Percentiles rank a stretch among this genome's conserved stretches.
Conservation (phyloP, 1,140 invertebrate genomes). For the Drosophila truncata region DNA sequence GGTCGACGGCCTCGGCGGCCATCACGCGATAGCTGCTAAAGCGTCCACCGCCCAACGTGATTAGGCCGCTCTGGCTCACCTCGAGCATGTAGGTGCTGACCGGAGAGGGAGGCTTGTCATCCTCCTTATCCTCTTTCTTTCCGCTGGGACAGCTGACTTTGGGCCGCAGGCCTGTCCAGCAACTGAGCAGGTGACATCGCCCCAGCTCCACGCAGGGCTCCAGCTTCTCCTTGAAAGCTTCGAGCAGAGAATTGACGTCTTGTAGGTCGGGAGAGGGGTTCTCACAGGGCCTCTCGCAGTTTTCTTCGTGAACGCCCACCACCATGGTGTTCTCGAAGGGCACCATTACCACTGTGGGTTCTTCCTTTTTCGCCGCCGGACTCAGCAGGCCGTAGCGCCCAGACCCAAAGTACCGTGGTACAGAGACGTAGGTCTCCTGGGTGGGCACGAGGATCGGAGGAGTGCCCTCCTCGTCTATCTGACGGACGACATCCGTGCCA, state of each 20-base stretch:
- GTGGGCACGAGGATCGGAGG: slow-evolving; percentile 38
- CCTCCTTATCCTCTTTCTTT: not conserved
- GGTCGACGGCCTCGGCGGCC: slow-evolving; percentile 58
- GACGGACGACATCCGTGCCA: slow-evolving; percentile 41
- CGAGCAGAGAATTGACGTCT: slow-evolving; percentile 34
- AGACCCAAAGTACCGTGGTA: slow-evolving; percentile 65
- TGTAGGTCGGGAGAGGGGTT: slow-evolving; percentile 11
- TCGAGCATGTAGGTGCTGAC: slow-evolving; percentile 50
- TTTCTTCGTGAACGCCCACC: slow-evolving; percentile 34
- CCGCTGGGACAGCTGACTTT: slow-evolving; percentile 32
- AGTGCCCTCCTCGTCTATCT: slow-evolving; percentile 47
- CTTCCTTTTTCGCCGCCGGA: slow-evolving; percentile 4
- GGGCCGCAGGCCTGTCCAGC: slow-evolving; percentile 56
- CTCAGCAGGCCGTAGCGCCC: slow-evolving; percentile 50
- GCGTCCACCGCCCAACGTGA: slow-evolving; percentile 60
- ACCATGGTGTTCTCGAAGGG: slow-evolving; percentile 53
- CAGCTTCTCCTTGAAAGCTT: slow-evolving; percentile 18
- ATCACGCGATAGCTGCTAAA: slow-evolving; percentile 65
- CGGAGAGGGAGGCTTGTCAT: not conserved
- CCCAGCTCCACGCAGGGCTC: slow-evolving; percentile 37
- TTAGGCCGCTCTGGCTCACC: slow-evolving; percentile 46
- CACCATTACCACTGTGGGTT: slow-evolving; percentile 48
- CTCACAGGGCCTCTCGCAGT: not conserved
- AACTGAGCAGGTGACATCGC: slow-evolving; percentile 50
- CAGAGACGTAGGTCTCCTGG: slow-evolving; percentile 36